These are phyloP conservation scores for Drosophila meridiana DNA, from an alignment of 2,888 invertebrate species.

Conservation along the genomic window DNA sequence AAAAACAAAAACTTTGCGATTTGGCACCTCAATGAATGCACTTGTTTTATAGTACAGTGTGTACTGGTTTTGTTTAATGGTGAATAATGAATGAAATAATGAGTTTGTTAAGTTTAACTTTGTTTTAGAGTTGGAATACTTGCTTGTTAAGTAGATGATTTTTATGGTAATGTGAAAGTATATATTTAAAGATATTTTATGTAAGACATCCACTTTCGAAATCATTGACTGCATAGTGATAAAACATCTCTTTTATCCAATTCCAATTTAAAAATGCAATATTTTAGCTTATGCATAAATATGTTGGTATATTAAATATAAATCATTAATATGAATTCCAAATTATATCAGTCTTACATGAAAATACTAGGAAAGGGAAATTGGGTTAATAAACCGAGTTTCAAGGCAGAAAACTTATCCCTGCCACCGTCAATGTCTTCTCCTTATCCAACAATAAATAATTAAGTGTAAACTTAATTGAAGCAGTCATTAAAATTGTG, in stretches of 20 bases:
- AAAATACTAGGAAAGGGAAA: not conserved
- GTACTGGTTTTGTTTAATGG: not conserved
- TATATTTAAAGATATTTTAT: not conserved
- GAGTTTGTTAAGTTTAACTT: not conserved
- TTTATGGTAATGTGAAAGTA: not conserved
- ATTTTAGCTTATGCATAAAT: not conserved
- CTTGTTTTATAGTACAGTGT: slow-evolving; percentile 26
- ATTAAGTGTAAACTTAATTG: slow-evolving; percentile 4
- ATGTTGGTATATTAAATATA: too few relatives aligned
- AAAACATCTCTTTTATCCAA: too few relatives aligned
- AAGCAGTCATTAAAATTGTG: slow-evolving; percentile 1
- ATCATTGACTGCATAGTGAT: too few relatives aligned
- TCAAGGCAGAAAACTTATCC: not conserved
- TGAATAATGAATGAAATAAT: not conserved
- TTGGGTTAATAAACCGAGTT: not conserved
- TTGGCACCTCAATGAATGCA: slow-evolving; percentile 35
- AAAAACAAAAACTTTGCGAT: slow-evolving; percentile 29
- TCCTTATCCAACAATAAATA: slow-evolving; percentile 4
- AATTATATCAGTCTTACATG: not conserved
- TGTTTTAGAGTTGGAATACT: too few relatives aligned
- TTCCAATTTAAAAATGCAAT: too few relatives aligned
- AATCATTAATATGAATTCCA: not conserved
- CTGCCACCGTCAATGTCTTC: not conserved
- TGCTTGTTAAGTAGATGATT: not conserved
- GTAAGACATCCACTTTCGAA: too few relatives aligned